Evolutionary conservation across 2,113 vertebrate genomes (phyloP), one percentile per base, ranked within the genome.

Genomic region (Bujurquina vittata): DNA sequence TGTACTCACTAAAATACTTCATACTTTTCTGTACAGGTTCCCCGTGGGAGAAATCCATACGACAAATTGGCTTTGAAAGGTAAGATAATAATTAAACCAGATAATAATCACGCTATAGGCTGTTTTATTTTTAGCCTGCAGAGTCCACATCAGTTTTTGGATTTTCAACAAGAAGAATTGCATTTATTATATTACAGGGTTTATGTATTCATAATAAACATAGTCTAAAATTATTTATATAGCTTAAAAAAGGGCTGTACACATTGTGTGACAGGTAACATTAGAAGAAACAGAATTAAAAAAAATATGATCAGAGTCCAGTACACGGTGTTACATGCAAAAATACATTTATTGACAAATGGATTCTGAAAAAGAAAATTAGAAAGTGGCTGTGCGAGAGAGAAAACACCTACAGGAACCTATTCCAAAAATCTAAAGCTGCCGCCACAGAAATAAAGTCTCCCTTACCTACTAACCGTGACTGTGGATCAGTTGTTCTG

Each of bases 51-150:
- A 99, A 97, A 94, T 96, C 97, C 52, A 95, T 99, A 74, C 93
- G 98, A 81, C 98, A 99, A 88, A 97, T 99, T 75, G 98, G 98
- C 86, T 99, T 99, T 90, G 97, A 99, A 94, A 99, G 98, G 98
- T 99, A 96, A 97, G 95, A 65, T 3, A 5, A 9, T 43, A 33
- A 23, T 22, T 3, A n/a, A 29, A 52, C 4, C n/a, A 43, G 23
- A 2, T 72, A 72, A 72, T 54, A 52, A 52, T 31, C 5, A 72
- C n/a, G 46, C 65, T 31, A 20, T 67, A 26, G 63, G 8, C 0
- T 46, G 40, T 49, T 46, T 0, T 46, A 63, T 65, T 65, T 65
- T 43, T 43, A 65, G 43, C 22, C 35, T 63, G 20, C 35, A 0
- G 61, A 40, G 20, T 40, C 20, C 20, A 40, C 4, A 65, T 65